phyloP scores from a whole-genome alignment of 2,888 invertebrate genomes.

The Entomobrya multifasciata region DNA sequence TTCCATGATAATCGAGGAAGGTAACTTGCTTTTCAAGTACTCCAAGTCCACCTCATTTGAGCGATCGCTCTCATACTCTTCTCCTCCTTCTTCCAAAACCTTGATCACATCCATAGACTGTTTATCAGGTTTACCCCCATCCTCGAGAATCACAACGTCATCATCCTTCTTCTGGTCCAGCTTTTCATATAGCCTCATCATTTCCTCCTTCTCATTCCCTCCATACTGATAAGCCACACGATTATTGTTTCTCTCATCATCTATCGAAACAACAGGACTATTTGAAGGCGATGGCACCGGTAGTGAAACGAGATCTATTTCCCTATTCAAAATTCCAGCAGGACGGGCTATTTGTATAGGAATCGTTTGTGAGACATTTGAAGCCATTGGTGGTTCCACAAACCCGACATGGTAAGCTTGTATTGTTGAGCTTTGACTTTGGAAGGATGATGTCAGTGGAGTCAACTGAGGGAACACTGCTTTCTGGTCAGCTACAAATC shows the following conservation, averaged over 20 bases:
- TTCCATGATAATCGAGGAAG: too few relatives aligned
- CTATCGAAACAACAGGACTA: not conserved
- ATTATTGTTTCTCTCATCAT: not conserved
- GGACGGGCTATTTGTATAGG: too few relatives aligned
- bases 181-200: not conserved
- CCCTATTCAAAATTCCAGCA: too few relatives aligned
- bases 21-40: too few relatives aligned
- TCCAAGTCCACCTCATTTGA: too few relatives aligned
- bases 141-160: not conserved
- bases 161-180: not conserved
- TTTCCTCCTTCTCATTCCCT: not conserved
- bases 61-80: too few relatives aligned
- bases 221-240: not conserved
- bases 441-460: not conserved
- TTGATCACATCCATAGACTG: not conserved
- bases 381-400: not conserved
- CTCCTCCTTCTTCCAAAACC: not conserved
- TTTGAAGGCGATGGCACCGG: too few relatives aligned
- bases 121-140: not conserved
- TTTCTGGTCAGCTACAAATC: constrained; percentile 1
- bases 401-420: not conserved
- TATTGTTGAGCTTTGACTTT: not conserved
- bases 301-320: too few relatives aligned
- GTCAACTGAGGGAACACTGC: not conserved
- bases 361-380: too few relatives aligned